These are phyloP conservation scores for Aphrophora alni DNA, from an alignment of 2,888 invertebrate species.

Conservation along the genomic window DNA sequence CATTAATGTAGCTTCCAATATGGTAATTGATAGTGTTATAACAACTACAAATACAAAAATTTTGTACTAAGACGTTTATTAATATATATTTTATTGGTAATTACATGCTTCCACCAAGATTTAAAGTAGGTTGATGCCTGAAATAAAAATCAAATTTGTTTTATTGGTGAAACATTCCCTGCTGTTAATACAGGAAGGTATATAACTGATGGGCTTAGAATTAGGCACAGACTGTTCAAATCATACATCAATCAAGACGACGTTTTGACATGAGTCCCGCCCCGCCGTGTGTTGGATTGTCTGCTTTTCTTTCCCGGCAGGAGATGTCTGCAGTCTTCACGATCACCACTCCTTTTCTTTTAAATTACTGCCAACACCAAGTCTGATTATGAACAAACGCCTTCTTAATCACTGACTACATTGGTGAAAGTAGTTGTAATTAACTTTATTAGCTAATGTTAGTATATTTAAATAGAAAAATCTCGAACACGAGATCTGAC, in stretches of 20 bases:
- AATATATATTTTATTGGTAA: no score
- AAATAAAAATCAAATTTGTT: no score
- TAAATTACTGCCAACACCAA: background rate
- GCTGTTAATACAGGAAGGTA: conserved; percentile 9
- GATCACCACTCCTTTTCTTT: background rate
- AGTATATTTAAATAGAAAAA: no score
- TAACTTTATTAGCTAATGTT: no score
- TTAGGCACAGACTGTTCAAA: background rate
- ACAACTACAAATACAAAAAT: no score
- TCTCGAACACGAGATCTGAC: no score
- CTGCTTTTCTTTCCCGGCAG: background rate
- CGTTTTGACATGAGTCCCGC: background rate
- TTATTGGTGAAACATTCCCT: background rate
- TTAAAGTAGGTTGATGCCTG: no score
- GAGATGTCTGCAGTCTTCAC: background rate
- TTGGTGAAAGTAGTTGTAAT: background rate
- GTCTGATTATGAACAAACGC: background rate
- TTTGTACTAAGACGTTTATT: no score
- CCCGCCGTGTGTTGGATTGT: background rate
- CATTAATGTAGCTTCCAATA: no score
- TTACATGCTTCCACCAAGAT: no score
- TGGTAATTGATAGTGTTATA: no score
- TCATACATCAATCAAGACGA: background rate
- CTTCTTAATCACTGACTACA: background rate
- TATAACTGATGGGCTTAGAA: background rate